phyloP scores from a whole-genome alignment of 2,113 vertebrate genomes.

The Pterocles orientalis region DNA sequence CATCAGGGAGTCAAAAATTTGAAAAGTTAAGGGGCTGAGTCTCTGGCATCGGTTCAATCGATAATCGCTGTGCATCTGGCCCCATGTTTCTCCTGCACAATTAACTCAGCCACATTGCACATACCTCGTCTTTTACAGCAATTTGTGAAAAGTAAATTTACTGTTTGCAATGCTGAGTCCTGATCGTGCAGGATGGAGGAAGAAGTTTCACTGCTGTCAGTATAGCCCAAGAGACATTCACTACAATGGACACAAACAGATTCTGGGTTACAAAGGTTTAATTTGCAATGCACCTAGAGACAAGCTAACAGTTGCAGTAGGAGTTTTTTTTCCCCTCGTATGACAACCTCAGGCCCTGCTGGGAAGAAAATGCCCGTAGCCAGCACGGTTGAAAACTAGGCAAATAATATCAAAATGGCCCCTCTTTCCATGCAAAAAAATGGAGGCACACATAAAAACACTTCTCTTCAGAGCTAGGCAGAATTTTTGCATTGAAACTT shows the following conservation, averaged over 20 bases:
- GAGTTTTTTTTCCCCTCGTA: background rate
- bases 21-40: constrained; percentile 18
- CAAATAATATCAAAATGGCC: background rate
- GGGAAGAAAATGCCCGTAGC: background rate
- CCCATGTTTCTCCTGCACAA: background rate
- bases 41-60: constrained; percentile 6
- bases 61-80: background rate
- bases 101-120: background rate
- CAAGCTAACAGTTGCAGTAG: background rate
- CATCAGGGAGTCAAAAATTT: constrained; percentile 31
- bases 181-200: background rate
- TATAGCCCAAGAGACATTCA: background rate
- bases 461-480: background rate
- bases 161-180: background rate
- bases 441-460: background rate
- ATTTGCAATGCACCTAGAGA: background rate
- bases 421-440: background rate
- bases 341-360: background rate
- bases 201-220: background rate
- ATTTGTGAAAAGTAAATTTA: background rate
- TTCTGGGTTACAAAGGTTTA: background rate
- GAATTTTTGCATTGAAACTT: constrained; percentile 20
- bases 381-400: background rate
- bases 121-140: background rate
- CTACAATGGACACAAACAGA: background rate